Conservation (phyloP, 2,797 vertebrate species). For the Spinibarbus caldwelli region DNA sequence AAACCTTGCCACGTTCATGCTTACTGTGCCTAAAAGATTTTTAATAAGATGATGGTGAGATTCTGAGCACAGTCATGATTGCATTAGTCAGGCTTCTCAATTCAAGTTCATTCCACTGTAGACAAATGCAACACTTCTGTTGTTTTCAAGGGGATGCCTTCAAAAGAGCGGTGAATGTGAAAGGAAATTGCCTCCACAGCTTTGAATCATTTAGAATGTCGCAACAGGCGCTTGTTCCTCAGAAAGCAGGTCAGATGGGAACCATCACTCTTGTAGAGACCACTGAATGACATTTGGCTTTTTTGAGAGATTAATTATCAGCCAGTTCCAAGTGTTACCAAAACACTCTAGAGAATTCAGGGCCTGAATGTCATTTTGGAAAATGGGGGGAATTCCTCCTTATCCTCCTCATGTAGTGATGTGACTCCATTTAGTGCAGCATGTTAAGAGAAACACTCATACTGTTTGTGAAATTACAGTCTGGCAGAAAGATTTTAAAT, state of each 20-base stretch:
- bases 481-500: neutral
- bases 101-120: conserved; percentile 6
- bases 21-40: conserved; percentile 46
- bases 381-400: neutral
- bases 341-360: neutral
- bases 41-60: conserved; percentile 58
- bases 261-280: neutral
- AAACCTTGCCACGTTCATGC: conserved; percentile 55
- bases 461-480: neutral
- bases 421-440: neutral
- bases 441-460: neutral
- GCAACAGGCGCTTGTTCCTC: neutral
- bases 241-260: neutral
- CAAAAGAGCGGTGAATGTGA: neutral
- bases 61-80: conserved; percentile 48
- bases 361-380: neutral
- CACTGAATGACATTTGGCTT: neutral
- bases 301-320: neutral
- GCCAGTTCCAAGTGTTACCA: neutral
- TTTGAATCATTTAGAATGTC: conserved; percentile 14
- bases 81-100: conserved; percentile 18
- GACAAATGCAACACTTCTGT: conserved; percentile 6
- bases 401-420: neutral
- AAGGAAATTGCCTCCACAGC: neutral
- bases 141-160: conserved; percentile 1